Conservation (phyloP, 2,888 invertebrate species). For the Chaetogeoica ovagalla region DNA sequence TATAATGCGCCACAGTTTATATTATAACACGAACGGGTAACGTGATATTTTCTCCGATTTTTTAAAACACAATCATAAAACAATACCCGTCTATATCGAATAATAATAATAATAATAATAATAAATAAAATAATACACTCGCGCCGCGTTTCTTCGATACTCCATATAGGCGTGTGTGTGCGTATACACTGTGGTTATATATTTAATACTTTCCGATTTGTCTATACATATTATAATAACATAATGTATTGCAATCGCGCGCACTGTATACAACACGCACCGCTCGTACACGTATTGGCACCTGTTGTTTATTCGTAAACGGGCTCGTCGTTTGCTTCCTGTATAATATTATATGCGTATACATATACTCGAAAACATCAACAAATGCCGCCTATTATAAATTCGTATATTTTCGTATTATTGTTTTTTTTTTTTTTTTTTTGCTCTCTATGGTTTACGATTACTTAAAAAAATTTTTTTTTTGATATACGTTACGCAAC, state of each 20-base stretch:
- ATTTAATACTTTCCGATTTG: too few relatives aligned
- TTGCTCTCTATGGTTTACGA: slow-evolving; percentile 13
- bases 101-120: too few relatives aligned
- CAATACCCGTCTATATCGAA: neutral
- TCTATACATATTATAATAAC: neutral
- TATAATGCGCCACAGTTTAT: too few relatives aligned
- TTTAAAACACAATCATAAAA: neutral
- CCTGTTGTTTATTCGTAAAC: slow-evolving; percentile 38
- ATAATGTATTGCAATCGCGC: slow-evolving; percentile 17
- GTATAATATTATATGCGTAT: slow-evolving; percentile 21
- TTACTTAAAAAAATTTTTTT: slow-evolving; percentile 14
- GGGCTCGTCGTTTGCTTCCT: slow-evolving; percentile 21
- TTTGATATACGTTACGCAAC: slow-evolving; percentile 16
- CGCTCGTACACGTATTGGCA: slow-evolving; percentile 6
- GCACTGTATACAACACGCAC: neutral
- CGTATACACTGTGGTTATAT: too few relatives aligned
- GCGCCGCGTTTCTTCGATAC: too few relatives aligned
- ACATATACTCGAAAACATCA: slow-evolving; percentile 34
- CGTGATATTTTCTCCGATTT: slow-evolving; percentile 1
- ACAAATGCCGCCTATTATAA: slow-evolving; percentile 15
- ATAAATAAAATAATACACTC: too few relatives aligned
- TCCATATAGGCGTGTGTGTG: too few relatives aligned
- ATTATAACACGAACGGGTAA: neutral
- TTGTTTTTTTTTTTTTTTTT: slow-evolving; percentile 23
- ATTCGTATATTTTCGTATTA: slow-evolving; percentile 19